A percentile compares a stretch with the other conserved stretches of the same genome.
phyloP scores from a whole-genome alignment of 1,140 invertebrate species.

The Coptotermes formosanus region DNA sequence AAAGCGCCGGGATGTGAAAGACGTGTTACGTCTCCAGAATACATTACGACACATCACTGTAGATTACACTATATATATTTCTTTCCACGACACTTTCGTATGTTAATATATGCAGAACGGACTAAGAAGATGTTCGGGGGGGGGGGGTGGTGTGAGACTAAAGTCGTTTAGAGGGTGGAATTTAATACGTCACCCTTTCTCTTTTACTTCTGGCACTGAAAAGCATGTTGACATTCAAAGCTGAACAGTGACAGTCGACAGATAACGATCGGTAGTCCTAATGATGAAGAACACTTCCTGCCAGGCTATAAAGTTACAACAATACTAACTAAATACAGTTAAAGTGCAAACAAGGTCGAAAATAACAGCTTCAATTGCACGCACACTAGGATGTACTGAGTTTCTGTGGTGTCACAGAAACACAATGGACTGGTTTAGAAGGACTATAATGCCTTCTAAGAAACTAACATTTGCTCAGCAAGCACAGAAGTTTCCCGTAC shows the following conservation, averaged over 20 bases:
- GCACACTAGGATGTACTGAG: too few relatives aligned
- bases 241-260: not conserved
- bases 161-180: not conserved
- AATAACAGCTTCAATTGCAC: too few relatives aligned
- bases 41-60: not conserved
- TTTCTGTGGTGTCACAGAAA: too few relatives aligned
- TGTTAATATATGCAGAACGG: not conserved
- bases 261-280: too few relatives aligned
- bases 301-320: not conserved
- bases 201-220: not conserved
- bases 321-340: not conserved
- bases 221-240: not conserved
- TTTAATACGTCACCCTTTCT: not conserved
- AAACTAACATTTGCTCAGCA: too few relatives aligned
- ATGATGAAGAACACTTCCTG: not conserved
- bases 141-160: not conserved
- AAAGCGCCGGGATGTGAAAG: not conserved
- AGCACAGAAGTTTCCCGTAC: too few relatives aligned
- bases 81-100: not conserved
- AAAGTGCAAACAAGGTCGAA: too few relatives aligned
- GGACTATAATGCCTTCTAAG: too few relatives aligned
- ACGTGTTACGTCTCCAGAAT: not conserved
- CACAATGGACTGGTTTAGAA: too few relatives aligned
- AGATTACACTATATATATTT: not conserved
- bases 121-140: not conserved